Conservation (phyloP, 2,888 invertebrate genomes). For the Drosophila tanythrix region DNA sequence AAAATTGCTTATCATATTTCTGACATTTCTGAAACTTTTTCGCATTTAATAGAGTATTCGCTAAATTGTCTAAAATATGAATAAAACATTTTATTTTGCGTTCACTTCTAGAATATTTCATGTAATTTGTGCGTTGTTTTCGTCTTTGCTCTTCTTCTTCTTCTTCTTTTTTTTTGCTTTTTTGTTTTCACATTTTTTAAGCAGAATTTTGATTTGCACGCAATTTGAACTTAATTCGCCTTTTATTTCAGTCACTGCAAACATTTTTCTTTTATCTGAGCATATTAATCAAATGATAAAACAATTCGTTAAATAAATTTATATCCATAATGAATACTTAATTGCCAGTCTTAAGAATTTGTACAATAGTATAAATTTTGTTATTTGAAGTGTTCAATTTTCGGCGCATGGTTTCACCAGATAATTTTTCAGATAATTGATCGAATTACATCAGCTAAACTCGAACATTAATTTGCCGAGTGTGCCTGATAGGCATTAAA, state of each 20-base stretch:
- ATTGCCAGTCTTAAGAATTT: background rate
- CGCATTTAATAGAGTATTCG: constrained; percentile 18
- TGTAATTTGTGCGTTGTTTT: constrained; percentile 28
- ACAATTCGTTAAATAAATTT: background rate
- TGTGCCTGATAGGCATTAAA: background rate
- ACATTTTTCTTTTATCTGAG: constrained; percentile 13
- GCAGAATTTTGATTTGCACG: constrained; percentile 74
- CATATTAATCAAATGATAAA: background rate
- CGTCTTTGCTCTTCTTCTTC: background rate
- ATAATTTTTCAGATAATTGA: background rate
- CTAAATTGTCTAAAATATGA: background rate
- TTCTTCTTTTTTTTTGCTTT: constrained; percentile 15
- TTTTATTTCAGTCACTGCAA: constrained; percentile 36
- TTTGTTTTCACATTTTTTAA: constrained; percentile 55
- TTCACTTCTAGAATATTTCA: constrained; percentile 51
- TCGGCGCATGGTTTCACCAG: background rate
- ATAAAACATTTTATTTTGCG: background rate
- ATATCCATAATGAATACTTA: background rate
- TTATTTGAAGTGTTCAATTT: background rate
- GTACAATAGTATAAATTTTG: background rate
- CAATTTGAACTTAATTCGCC: constrained; percentile 72
- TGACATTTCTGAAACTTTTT: too few species aligned
- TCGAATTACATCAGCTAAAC: background rate
- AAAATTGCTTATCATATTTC: background rate
- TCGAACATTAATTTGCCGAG: background rate